Base-by-base conservation (phyloP, 2,888 invertebrate genomes). In the Rutpela maculata region DNA sequence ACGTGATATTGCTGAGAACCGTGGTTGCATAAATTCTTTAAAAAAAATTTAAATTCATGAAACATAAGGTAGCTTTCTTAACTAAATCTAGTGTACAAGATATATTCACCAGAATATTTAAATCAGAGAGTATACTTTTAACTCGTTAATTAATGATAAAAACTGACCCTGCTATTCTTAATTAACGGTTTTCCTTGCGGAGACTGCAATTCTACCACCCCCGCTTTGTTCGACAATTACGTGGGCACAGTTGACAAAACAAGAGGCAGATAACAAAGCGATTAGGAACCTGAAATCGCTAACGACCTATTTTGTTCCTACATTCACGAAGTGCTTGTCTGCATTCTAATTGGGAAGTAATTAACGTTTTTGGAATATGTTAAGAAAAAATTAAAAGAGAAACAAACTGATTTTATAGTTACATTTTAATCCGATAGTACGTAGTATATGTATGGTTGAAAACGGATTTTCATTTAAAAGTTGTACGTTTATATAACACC, bases 221-320 rank as follows among this genome's bases (percentile, higher is more conserved):
- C 35, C 60, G 59, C 72, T 62, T 73, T 67, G 72, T 66, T 59
- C 67, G 15, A 12, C 59, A 67, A 66, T 56, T 72, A 67, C 59
- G 67, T 50, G 62, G 55, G 18, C 50, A 19, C 63, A 43, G 62
- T 43, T 69, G 70, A 70, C 63, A 69, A 70, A 75, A 56, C 70
- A 70, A 26, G 63, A 55, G 62, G 56, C 74, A 38, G 77, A 75
- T 70, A 69, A 65, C 75, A 66, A 65, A 75, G 57, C 70, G 55
- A 79, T 72, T 76, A 62, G 67, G 50, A 72, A 69, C 75, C 63
- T 75, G 66, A 75, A 76, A 72, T 75, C 65, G 31, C 73, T 68
- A 75, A 75, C 70, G 68, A 76, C 65, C 67, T 75, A 50, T 75
- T 75, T 68, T 68, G 62, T 69, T 62, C 60, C 62, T 50, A 12